Conservation (phyloP, 2,113 vertebrate species). For the Pteronura brasiliensis region DNA sequence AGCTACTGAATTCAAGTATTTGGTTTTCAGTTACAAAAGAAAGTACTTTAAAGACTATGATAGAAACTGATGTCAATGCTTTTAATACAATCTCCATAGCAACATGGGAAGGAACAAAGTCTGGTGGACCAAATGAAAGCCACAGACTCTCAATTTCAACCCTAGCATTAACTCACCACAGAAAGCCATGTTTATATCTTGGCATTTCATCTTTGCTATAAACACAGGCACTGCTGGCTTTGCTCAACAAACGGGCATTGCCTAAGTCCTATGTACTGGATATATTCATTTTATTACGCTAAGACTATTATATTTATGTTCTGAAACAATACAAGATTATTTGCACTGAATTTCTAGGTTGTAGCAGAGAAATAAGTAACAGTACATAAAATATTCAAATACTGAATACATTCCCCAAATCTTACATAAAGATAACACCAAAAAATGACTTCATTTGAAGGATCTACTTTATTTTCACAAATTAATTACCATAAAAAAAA, state of each 20-base stretch:
- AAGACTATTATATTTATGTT: neutral
- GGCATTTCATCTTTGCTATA: neutral
- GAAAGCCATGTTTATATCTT: neutral
- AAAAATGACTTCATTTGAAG: neutral
- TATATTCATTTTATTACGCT: neutral
- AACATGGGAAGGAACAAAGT: neutral
- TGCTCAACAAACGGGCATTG: neutral
- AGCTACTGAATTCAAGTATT: conserved; percentile 27
- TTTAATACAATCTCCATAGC: conserved; percentile 45
- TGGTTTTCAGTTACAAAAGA: conserved; percentile 45
- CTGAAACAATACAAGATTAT: neutral
- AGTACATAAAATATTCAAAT: neutral
- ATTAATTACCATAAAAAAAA: neutral
- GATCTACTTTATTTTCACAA: neutral
- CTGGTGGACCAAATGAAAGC: conserved; percentile 18
- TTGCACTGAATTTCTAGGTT: neutral
- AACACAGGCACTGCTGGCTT: neutral
- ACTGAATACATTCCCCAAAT: neutral
- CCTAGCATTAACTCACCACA: conserved; percentile 11
- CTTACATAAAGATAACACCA: neutral
- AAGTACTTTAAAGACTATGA: conserved; percentile 40
- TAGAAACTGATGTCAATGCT: conserved; percentile 33
- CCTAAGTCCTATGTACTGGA: neutral
- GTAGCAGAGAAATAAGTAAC: neutral
- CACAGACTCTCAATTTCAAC: conserved; percentile 31